Conservation (phyloP, 2,797 vertebrate genomes). For the Bovichtus diacanthus region DNA sequence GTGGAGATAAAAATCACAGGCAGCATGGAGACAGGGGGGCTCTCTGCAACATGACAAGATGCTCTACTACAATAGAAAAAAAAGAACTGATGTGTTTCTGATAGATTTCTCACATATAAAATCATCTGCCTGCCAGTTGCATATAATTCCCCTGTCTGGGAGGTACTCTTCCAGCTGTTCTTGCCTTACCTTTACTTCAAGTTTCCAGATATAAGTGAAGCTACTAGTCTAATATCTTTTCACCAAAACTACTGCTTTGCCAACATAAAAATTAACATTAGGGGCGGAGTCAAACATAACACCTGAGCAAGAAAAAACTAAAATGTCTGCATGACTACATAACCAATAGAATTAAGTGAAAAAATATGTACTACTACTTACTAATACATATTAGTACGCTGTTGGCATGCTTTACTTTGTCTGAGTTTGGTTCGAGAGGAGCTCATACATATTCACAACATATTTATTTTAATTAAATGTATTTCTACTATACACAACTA, state of each 20-base stretch:
- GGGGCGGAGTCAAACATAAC: no score
- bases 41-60: constrained; percentile 28
- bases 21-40: constrained; percentile 13
- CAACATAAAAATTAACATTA: no score
- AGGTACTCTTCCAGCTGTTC: neutral
- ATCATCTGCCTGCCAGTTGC: constrained; percentile 10
- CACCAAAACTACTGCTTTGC: neutral
- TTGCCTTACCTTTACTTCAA: neutral
- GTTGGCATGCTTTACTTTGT: no score
- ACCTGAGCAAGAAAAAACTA: no score
- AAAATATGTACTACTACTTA: no score
- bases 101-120: constrained; percentile 23
- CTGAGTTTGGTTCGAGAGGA: no score
- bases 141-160: neutral
- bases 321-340: no score
- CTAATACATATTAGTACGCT: no score
- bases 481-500: no score
- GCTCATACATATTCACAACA: no score
- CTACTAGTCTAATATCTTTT: neutral
- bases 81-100: constrained; percentile 27
- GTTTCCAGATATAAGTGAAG: neutral
- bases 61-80: constrained; percentile 24
- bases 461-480: no score
- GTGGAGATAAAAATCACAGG: constrained; percentile 35
- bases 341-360: no score